phyloP scores from a whole-genome alignment of 2,888 invertebrate species.

The Ormyrus pomaceus region DNA sequence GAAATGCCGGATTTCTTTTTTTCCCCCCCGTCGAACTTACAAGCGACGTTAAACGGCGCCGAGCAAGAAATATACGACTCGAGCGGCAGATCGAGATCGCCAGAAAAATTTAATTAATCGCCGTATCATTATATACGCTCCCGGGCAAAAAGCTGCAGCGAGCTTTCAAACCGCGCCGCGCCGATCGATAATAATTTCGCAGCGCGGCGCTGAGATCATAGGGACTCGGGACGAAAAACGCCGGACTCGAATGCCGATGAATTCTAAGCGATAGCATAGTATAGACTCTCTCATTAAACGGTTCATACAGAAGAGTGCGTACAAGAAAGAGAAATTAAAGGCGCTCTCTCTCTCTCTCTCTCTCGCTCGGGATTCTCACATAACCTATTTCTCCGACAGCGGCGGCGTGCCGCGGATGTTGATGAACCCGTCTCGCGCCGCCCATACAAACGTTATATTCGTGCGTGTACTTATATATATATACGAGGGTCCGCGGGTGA shows the following conservation, averaged over 20 bases:
- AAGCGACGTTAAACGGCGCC: too few relatives aligned
- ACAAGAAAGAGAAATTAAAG: slow-evolving; percentile 47
- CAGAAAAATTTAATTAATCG: slow-evolving; percentile 25
- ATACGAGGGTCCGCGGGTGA: slow-evolving; percentile 21
- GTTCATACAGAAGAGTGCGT: background rate
- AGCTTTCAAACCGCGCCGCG: too few relatives aligned
- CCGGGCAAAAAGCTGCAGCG: slow-evolving; percentile 19
- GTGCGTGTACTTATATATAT: background rate
- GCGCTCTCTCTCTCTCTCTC: background rate
- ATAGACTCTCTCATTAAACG: slow-evolving; percentile 27
- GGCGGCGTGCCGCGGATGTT: slow-evolving; percentile 55
- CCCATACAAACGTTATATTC: slow-evolving; percentile 43
- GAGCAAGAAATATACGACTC: too few relatives aligned
- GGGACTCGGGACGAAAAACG: background rate
- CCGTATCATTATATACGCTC: slow-evolving; percentile 5
- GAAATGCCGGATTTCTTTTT: too few relatives aligned
- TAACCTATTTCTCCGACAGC: slow-evolving; percentile 37
- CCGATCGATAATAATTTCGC: slow-evolving; percentile 6
- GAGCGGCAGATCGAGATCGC: too few relatives aligned
- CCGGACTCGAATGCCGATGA: slow-evolving; percentile 22
- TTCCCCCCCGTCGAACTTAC: too few relatives aligned
- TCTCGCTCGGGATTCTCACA: slow-evolving; percentile 11
- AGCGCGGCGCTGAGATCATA: slow-evolving; percentile 12
- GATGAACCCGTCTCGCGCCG: slow-evolving; percentile 59
- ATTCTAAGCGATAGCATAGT: slow-evolving; percentile 30